Evolutionary conservation across 2,888 invertebrate species (phyloP).

Genomic region (Xylota sylvarum): DNA sequence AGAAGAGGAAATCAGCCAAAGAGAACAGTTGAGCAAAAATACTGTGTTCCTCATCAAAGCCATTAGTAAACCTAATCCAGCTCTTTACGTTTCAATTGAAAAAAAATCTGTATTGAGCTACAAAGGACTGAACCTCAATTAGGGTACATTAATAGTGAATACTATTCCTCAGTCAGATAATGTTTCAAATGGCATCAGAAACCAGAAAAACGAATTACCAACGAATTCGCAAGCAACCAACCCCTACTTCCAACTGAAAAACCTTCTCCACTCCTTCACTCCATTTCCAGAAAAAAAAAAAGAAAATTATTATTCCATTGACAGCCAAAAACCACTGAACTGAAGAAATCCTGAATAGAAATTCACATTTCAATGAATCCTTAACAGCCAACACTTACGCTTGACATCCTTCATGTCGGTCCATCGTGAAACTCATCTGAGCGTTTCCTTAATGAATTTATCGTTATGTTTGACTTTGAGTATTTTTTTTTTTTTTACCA

Average conservation of each 20-base stretch:
- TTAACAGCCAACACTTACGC: slow-evolving; percentile 18
- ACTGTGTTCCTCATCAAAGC: too few species aligned
- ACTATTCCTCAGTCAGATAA: too few species aligned
- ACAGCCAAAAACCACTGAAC: neutral
- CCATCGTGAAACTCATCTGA: neutral
- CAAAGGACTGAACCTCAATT: too few species aligned
- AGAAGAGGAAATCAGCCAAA: too few species aligned
- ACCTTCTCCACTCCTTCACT: neutral
- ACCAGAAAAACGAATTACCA: too few species aligned
- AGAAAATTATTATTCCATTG: neutral
- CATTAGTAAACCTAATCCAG: too few species aligned
- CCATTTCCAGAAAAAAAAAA: neutral
- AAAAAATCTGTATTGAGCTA: too few species aligned
- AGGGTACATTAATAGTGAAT: too few species aligned
- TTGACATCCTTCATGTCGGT: slow-evolving; percentile 21
- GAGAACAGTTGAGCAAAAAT: too few species aligned
- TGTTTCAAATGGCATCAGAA: too few species aligned
- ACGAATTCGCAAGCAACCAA: neutral
- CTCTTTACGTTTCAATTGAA: too few species aligned
- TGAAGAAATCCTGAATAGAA: slow-evolving; percentile 15
- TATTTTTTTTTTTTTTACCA: slow-evolving; percentile 8
- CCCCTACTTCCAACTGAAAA: neutral
- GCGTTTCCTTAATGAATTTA: slow-evolving; percentile 40
- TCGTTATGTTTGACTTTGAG: slow-evolving; percentile 17
- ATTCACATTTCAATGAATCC: slow-evolving; percentile 32